Conservation (phyloP, 1,140 invertebrate species). For the Meloidogyne exigua region DNA sequence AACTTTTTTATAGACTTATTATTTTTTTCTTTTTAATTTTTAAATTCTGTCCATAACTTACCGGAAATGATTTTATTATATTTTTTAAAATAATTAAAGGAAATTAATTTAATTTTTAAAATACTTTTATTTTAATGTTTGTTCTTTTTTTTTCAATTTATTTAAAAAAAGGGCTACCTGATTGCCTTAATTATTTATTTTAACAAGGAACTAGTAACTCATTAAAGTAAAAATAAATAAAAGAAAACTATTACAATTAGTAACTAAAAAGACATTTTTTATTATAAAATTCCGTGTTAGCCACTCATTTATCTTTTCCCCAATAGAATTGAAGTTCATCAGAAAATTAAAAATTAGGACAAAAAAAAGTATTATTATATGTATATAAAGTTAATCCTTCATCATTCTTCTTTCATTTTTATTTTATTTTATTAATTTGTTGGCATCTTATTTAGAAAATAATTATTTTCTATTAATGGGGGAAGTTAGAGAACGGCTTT, state of each 20-base stretch:
- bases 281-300: background rate
- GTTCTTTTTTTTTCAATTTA: background rate
- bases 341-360: background rate
- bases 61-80: too few species aligned
- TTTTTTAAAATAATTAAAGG: too few species aligned
- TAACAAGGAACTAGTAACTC: background rate
- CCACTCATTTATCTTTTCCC: conserved; percentile 2
- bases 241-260: background rate
- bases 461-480: too few species aligned
- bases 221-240: background rate
- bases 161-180: background rate
- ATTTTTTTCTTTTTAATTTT: too few species aligned
- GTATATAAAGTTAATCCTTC: background rate
- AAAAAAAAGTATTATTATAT: too few species aligned
- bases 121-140: background rate
- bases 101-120: too few species aligned
- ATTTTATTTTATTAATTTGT: background rate
- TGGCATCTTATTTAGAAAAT: too few species aligned
- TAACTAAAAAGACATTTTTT: background rate
- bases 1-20: too few species aligned
- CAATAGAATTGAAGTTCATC: background rate
- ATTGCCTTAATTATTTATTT: background rate
- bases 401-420: background rate
- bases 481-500: too few species aligned
- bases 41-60: too few species aligned